A percentile compares a stretch with the other conserved stretches of the same genome.
These are phyloP conservation scores for Brenthis hecate DNA, from an alignment of 2,888 invertebrate species.

Conservation along the genomic window DNA sequence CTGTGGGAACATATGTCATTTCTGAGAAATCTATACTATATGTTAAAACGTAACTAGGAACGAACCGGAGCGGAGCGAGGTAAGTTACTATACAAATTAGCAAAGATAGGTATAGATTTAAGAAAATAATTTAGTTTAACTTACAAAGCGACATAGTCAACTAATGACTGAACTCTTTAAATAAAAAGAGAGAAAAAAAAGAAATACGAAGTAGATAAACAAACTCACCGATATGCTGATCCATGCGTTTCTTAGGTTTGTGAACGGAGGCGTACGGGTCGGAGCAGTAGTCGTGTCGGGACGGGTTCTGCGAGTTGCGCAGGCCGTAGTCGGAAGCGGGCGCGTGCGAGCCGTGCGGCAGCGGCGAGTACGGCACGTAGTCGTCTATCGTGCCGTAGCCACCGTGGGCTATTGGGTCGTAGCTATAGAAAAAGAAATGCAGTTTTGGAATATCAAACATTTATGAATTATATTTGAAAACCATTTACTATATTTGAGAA, in stretches of 20 bases:
- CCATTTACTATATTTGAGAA: not conserved
- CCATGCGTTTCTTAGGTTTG: constrained; percentile 93
- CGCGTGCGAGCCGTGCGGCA: constrained; percentile 87
- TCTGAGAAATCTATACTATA: too few relatives aligned
- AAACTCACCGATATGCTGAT: constrained; percentile 92
- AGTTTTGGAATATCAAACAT: not conserved
- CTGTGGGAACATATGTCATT: too few relatives aligned
- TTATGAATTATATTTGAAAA: not conserved
- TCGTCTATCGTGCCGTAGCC: constrained; percentile 92
- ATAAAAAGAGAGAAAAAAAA: too few relatives aligned
- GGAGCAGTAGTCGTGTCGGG: constrained; percentile 92
- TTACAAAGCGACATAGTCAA: too few relatives aligned
- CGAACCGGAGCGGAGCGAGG: too few relatives aligned
- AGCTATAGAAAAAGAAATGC: constrained; percentile 50
- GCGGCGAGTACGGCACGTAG: constrained; percentile 90
- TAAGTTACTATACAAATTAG: not conserved
- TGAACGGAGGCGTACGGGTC: constrained; percentile 95
- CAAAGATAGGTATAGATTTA: not conserved
- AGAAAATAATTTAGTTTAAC: not conserved
- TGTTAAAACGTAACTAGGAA: too few relatives aligned
- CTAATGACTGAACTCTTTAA: too few relatives aligned
- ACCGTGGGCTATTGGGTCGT: constrained; percentile 90
- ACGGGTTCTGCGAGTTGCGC: constrained; percentile 90
- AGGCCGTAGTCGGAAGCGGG: constrained; percentile 86
- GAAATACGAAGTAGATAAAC: too few relatives aligned